Evolutionary conservation across 2,888 invertebrate species (phyloP), one percentile per base, ranked within the genome.

Genomic region (Melieria picta): DNA sequence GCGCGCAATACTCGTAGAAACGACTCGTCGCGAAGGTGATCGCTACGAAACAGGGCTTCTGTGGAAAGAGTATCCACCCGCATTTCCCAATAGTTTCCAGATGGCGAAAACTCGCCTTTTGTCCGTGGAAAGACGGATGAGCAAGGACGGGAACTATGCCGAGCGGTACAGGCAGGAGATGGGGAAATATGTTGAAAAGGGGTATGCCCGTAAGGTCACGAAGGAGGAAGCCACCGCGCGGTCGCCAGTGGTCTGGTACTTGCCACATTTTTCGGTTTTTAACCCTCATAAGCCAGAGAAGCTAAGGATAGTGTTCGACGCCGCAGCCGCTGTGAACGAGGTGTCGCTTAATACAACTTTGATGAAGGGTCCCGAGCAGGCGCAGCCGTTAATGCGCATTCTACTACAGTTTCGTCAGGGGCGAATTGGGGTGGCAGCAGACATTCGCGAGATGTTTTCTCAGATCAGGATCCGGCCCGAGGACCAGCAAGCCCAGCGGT

Each of bases 301-400:
- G 63, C 52, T 81, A 0, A 64, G 81, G 5, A 70, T 82, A 5
- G 80, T 81, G 0, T 81, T 81, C 68, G 81, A 82, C 63, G 80
- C 82, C 5, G 78, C 78, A 68, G 79, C 78, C 6, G 46, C 67
- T 7, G 61, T 50, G 11, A 50, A 52, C 5, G 7, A 30, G 64
- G 65, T 63, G 66, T 76, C 46, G 1, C 72, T 84, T 0, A 83
- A 83, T 47, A 77, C 79, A 30, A 46, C 65, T 5, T 64, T 83
- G 30, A 50, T 80, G 4, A 72, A 76, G 6, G 81, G 84, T 1
- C 80, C 82, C 1, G 81, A 82, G 58, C 69, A 82, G 0, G 74
- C 81, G 3, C 76, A 79, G 45, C 75, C 79, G 5, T 63, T 83
- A 5, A 50, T 77, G 0, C 79, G 77, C 0, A 78, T 82, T 5